Base-by-base conservation (phyloP, 2,113 vertebrate species). In the Epinephelus fuscoguttatus region DNA sequence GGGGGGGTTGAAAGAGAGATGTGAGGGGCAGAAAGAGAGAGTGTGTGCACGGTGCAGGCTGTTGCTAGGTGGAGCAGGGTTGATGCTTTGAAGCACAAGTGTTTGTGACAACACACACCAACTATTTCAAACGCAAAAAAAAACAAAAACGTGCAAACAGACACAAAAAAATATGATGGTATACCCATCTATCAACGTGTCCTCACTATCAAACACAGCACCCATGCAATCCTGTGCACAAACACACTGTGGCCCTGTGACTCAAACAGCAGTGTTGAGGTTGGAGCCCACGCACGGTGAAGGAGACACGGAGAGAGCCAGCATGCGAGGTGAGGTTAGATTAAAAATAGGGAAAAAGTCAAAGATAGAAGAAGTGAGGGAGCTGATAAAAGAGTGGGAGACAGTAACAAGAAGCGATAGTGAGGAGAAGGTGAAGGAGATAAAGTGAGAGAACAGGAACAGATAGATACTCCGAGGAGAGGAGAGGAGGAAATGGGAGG, bases 51-150 rank as follows among this genome's bases (percentile, higher is more conserved):
- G 18, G 69, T 76, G 81, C 40, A 61, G 57, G 89, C 89, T 89
- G 92, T 94, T 94, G 92, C 91, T 90, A 87, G 91, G 92, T 94
- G 90, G 89, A 89, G 85, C 76, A 74, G 70, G 27, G 14, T 23
- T 77, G 82, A 67, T 67, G 84, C 82, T 89, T 87, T 80, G 85
- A 86, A 84, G 81, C 72, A 66, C 45, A 67, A 61, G 75, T 74
- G 47, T 86, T 61, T 81, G 67, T 45, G 40, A 70, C 57, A 30
- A 27, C 66, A 82, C 45, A 56, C 66, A 47, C 40, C 9, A 23
- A 53, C 57, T 45, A 23, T 18, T 25, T 64, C 37, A 81, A 56
- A 57, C 25, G 27, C 27, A 60, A 55, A 21, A 75, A 70, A 75
- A 70, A 27, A 27, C 3, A 30, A 30, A 30, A 30, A 66, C n/a